Conservation (phyloP, 2,888 invertebrate genomes). For the Ormyrus labotus region DNA sequence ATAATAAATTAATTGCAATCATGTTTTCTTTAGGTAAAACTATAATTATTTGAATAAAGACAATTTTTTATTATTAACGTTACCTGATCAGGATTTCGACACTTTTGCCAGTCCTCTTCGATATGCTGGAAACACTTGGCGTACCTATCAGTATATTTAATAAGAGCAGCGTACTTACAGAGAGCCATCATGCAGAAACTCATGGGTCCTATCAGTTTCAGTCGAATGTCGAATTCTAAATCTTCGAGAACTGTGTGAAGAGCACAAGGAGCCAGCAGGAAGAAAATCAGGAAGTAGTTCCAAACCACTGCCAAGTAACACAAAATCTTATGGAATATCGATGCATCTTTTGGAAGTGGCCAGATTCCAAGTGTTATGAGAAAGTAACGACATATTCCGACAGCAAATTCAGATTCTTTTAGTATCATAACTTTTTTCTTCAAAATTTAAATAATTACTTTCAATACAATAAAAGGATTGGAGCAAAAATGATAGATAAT, state of each 20-base stretch:
- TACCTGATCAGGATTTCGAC: constrained; percentile 61
- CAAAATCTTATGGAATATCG: background rate
- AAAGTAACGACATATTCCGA: constrained; percentile 13
- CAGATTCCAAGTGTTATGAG: constrained; percentile 65
- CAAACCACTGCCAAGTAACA: constrained; percentile 2
- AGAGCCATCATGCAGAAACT: constrained; percentile 63
- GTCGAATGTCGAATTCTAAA: constrained; percentile 55
- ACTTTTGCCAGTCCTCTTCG: constrained; percentile 61
- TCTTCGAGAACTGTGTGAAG: constrained; percentile 58
- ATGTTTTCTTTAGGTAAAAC: too few species aligned
- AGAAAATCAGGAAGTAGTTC: constrained; percentile 56
- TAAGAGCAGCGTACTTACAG: constrained; percentile 61
- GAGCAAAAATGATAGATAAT: too few species aligned
- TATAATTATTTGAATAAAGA: constrained; percentile 49
- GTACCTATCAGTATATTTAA: constrained; percentile 45
- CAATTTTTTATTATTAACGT: background rate
- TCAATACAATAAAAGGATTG: too few species aligned
- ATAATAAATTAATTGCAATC: too few species aligned
- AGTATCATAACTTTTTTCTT: too few species aligned
- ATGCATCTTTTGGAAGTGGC: constrained; percentile 54
- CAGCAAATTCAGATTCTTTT: constrained; percentile 4
- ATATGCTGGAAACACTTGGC: constrained; percentile 58
- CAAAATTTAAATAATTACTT: too few species aligned
- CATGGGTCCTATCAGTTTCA: constrained; percentile 61
- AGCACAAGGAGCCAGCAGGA: constrained; percentile 57